Conservation (phyloP, 2,113 vertebrate species). For the Todiramphus saurophagus region DNA sequence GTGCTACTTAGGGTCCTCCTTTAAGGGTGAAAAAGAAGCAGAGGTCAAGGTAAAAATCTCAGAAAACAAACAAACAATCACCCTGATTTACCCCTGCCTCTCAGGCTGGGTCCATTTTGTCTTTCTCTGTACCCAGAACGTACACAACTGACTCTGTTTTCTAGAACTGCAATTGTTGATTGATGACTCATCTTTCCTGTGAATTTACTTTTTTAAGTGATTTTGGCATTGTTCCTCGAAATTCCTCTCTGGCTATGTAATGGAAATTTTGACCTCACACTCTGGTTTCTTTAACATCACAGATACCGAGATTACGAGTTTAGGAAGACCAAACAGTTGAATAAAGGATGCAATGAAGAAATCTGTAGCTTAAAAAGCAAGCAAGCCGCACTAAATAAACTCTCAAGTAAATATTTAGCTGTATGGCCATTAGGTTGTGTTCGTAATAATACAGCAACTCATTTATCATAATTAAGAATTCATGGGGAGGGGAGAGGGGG, state of each 20-base stretch:
- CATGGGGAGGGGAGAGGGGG: not conserved
- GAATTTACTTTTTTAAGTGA: constrained; percentile 78
- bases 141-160: constrained; percentile 70
- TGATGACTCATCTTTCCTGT: constrained; percentile 83
- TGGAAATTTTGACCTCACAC: constrained; percentile 80
- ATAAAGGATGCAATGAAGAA: constrained; percentile 58
- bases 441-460: constrained; percentile 55
- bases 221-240: constrained; percentile 79
- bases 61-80: constrained; percentile 1
- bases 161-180: constrained; percentile 72
- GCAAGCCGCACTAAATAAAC: constrained; percentile 64
- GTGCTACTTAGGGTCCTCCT: not conserved
- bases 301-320: constrained; percentile 70
- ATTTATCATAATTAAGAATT: constrained; percentile 64
- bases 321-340: constrained; percentile 60
- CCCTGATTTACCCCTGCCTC: not conserved
- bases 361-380: constrained; percentile 57
- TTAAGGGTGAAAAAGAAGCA: not conserved
- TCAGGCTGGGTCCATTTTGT: constrained; percentile 1
- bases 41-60: not conserved
- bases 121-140: constrained; percentile 33
- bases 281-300: constrained; percentile 78
- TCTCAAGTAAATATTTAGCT: constrained; percentile 72
- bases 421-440: constrained; percentile 44
- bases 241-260: constrained; percentile 78